Evolutionary conservation across 2,888 invertebrate species (phyloP), one percentile per base, ranked within the genome.

Genomic region (Helleia helle): DNA sequence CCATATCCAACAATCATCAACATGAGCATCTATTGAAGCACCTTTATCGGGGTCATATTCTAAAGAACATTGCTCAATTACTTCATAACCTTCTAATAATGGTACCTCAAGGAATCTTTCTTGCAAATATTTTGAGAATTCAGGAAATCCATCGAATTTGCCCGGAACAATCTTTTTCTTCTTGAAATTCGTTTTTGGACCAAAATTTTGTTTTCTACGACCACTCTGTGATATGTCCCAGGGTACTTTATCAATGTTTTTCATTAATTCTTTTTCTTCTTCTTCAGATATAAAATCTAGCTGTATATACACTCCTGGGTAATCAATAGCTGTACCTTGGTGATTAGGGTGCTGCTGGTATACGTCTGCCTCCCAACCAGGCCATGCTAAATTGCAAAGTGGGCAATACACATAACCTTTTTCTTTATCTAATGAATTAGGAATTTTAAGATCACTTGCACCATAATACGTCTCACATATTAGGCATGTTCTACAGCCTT

Each of bases 1-100:
- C 99, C 99, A 99, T 43, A 99, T 90, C 99, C 99, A 99, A 65
- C 95, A 95, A 62, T 99, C 99, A 73, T 99, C 99, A 53, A 97
- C 93, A 65, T 99, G 99, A 7, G 97, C 95, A 73, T 99, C 99
- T 52, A 99, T 99, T 1, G 95, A 93, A 0, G 99, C 95, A 1
- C 98, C 98, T 60, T 92, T 90, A 45, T 76, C 72, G 0, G 94
- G 92, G 52, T 92, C 89, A 74, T 99, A 99, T 63, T 99, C 99
- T 49, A 99, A 84, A 37, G 96, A 94, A 71, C 99, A 99, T 65
- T 99, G 95, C 66, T 99, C 98, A 40, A 98, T 93, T 0, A 94
- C 93, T 65, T 90, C 86, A 66, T 94, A 98, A 52, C 88, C 86
- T 48, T 84, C 68, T 38, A 97, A 71, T 29, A 92, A 56, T 0